A percentile compares a stretch with the other conserved stretches of the same genome.
Evolutionary conservation across 2,797 vertebrate species (phyloP).

Genomic region (Acropternis orthonyx): DNA sequence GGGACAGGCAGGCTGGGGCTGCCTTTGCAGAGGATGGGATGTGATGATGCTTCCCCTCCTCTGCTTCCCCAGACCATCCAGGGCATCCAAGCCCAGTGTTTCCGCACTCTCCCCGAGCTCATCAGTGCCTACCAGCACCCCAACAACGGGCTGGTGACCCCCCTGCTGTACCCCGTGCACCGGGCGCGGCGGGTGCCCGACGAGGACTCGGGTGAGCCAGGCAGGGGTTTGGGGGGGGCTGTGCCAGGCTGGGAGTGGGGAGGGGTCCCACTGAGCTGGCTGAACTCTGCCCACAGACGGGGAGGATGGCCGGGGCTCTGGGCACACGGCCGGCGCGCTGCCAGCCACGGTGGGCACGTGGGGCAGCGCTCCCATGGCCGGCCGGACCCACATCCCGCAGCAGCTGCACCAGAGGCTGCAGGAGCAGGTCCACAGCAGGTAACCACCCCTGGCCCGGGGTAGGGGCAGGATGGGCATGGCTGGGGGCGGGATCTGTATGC

Average conservation of each 20-base stretch:
- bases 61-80: conserved; percentile 84
- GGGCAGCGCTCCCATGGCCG: accelerated
- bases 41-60: accelerated
- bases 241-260: accelerated
- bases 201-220: neutral
- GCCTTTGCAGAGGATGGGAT: no score
- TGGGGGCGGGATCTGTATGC: accelerated
- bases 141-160: conserved; percentile 89
- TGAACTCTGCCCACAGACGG: conserved; percentile 77
- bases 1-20: neutral
- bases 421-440: conserved; percentile 59
- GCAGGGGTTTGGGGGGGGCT: accelerated
- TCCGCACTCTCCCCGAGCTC: conserved; percentile 88
- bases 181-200: conserved; percentile 68
- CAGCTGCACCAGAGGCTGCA: conserved; percentile 60
- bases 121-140: conserved; percentile 90
- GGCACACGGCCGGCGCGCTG: neutral
- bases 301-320: conserved; percentile 78
- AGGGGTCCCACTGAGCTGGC: neutral
- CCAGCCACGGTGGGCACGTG: neutral
- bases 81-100: conserved; percentile 91
- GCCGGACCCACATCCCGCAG: conserved; percentile 3
- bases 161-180: conserved; percentile 87
- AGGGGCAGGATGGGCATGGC: accelerated
- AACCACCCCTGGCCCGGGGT: accelerated